phyloP scores from a whole-genome alignment of 2,797 vertebrate genomes.

The Xenops minutus region DNA sequence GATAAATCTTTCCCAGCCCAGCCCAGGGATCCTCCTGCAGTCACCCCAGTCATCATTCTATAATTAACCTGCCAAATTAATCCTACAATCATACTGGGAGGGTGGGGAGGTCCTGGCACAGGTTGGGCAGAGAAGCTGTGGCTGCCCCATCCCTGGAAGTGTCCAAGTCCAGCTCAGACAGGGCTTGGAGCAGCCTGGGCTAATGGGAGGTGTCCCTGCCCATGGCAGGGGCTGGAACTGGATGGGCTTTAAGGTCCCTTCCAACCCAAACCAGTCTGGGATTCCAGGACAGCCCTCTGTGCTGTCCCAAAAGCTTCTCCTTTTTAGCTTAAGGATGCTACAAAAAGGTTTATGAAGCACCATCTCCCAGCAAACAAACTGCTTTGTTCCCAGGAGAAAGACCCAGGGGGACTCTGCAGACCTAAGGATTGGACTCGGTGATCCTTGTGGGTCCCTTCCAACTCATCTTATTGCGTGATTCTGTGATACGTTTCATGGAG shows the following conservation, averaged over 20 bases:
- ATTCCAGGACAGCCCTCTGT: not conserved
- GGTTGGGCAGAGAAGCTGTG: no score
- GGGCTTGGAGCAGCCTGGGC: accelerated
- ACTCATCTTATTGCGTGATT: not conserved
- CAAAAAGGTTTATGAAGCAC: not conserved
- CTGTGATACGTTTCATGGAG: not conserved
- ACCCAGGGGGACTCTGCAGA: not conserved
- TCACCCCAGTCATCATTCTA: not conserved
- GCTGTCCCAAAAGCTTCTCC: not conserved
- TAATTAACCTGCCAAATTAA: not conserved
- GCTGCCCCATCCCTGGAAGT: not conserved
- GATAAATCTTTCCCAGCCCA: not conserved
- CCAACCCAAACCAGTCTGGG: not conserved
- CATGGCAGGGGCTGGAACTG: no score
- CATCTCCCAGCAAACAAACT: not conserved
- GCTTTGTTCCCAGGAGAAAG: not conserved
- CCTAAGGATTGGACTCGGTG: not conserved
- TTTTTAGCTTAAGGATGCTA: not conserved
- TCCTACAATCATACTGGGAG: not conserved
- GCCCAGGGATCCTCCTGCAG: not conserved
- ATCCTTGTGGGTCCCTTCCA: not conserved
- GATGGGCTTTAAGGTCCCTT: not conserved
- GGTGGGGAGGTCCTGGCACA: not conserved
- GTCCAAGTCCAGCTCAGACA: accelerated
- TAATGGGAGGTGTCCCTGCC: accelerated